Evolutionary conservation across 2,888 invertebrate species (phyloP), one percentile per base, ranked within the genome.

Genomic region (Plusia festucae): DNA sequence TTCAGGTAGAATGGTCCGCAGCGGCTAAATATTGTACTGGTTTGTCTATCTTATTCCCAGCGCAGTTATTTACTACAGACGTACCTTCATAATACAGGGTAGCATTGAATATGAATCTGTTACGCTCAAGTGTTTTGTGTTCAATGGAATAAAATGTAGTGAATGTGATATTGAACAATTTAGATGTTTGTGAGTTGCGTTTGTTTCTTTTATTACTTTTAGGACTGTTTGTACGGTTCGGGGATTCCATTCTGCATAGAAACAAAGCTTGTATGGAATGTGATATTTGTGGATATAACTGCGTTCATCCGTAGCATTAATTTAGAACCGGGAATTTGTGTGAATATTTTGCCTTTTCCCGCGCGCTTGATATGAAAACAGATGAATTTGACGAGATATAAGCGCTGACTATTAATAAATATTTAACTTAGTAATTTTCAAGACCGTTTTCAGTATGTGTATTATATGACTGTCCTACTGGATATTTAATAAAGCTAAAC

Each of bases 11-110:
- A 68, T 51, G 46, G 61, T 69, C 65, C 68, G 58, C 59, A 16
- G 62, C 46, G 66, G 60, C 58, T 68, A 66, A 76, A 76, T 71
- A 75, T 73, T 71, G 63, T 71, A 73, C 64, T 56, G 60, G 57
- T 32, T 60, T 27, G 53, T 18, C 46, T 44, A 53, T 63, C 57
- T 72, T 76, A 53, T 22, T 46, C 13, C 11, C 34, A 20, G 18
- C 11, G 44, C 27, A 44, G 59, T 68, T 78, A 78, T 78, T 78
- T 68, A 66, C 56, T 60, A 60, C 32, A 13, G 49, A 32, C 27
- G 32, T 27, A 32, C 6, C 22, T 76, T 55, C 60, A 67, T 76
- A 58, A 76, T 63, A 66, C 58, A 66, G 40, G 32, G 62, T 54
- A 61, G 66, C 46, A 66, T 49, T 52, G 58, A 44, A 53, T 46